phyloP scores from a whole-genome alignment of 2,888 invertebrate genomes.

The Oscheius onirici region DNA sequence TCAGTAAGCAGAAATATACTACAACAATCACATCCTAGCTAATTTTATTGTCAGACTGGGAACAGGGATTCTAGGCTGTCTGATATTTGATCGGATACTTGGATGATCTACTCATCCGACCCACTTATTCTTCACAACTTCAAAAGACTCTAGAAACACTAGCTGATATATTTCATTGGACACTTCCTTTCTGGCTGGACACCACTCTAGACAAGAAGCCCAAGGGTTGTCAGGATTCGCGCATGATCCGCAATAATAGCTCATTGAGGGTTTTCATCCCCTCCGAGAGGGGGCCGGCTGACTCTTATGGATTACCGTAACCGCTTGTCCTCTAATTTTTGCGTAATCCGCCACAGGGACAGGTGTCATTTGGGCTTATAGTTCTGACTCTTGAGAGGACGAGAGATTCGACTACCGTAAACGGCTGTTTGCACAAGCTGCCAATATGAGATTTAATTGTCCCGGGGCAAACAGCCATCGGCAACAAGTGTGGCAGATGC shows the following conservation, averaged over 20 bases:
- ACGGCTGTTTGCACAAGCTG: conserved; percentile 23
- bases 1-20: too few species aligned
- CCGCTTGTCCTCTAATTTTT: conserved; percentile 18
- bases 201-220: background rate
- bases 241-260: conserved; percentile 25
- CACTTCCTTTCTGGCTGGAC: background rate
- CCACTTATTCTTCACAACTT: too few species aligned
- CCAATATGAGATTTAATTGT: conserved; percentile 27
- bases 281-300: conserved; percentile 15
- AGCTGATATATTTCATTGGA: too few species aligned
- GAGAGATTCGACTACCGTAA: conserved; percentile 19
- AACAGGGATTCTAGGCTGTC: too few species aligned
- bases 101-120: too few species aligned
- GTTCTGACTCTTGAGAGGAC: too few species aligned
- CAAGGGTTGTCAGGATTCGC: conserved; percentile 22
- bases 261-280: conserved; percentile 11
- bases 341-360: conserved; percentile 19
- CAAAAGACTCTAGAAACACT: too few species aligned
- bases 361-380: background rate
- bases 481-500: conserved; percentile 24
- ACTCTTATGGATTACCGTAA: conserved; percentile 28
- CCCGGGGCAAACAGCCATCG: conserved; percentile 27
- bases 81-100: too few species aligned
- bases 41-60: too few species aligned
- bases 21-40: too few species aligned